phyloP scores from a whole-genome alignment of 2,797 vertebrate genomes.

The Bradypus variegatus region DNA sequence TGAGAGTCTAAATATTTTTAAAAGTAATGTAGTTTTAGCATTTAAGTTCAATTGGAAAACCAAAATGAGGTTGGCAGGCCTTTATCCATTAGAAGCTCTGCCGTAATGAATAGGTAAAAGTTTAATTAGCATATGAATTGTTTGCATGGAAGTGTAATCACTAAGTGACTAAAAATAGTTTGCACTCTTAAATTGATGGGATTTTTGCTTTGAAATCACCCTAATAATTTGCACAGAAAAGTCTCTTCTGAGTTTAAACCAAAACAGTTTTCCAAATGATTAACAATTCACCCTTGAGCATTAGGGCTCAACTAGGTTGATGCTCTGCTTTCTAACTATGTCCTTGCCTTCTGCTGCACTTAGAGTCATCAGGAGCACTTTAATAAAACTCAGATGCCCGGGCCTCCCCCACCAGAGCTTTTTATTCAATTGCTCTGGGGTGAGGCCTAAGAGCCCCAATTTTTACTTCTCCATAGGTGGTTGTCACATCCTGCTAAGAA shows the following conservation, averaged over 20 bases:
- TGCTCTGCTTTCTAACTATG: accelerated
- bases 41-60: not conserved
- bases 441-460: not conserved
- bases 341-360: not conserved
- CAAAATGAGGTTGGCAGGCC: not conserved
- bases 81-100: not conserved
- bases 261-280: not conserved
- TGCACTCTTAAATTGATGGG: not conserved
- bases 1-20: conserved; percentile 28
- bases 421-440: not conserved
- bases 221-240: not conserved
- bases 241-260: not conserved
- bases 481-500: not conserved
- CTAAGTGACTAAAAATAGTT: not conserved
- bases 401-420: not conserved
- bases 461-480: not conserved
- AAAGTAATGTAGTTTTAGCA: not conserved
- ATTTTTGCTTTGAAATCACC: not conserved
- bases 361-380: not conserved
- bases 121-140: conserved; percentile 42
- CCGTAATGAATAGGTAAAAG: not conserved
- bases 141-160: not conserved
- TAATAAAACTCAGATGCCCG: not conserved
- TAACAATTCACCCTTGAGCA: too few species aligned
- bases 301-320: not conserved